Evolutionary conservation across 2,113 vertebrate genomes (phyloP).

Genomic region (Trinectes maculatus): DNA sequence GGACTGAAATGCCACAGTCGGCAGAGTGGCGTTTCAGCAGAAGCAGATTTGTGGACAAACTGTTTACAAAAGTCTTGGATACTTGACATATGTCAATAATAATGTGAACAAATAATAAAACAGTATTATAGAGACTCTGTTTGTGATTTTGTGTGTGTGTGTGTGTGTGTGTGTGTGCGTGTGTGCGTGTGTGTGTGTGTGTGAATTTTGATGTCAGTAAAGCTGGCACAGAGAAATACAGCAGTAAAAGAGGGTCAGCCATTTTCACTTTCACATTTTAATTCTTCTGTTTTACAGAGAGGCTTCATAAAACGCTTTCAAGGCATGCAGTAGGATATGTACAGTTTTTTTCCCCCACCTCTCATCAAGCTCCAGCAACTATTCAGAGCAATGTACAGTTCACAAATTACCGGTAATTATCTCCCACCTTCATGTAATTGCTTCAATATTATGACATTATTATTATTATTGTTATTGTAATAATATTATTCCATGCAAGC

Average conservation of each 20-base stretch:
- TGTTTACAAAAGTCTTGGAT: conserved; percentile 55
- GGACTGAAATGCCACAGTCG: conserved; percentile 41
- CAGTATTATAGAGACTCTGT: conserved; percentile 34
- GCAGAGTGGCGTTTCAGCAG: conserved; percentile 38
- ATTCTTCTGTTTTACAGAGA: conserved; percentile 49
- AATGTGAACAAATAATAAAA: conserved; percentile 67
- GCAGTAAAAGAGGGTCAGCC: background rate
- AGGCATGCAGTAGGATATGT: conserved; percentile 50
- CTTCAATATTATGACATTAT: too few species aligned
- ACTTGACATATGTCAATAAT: conserved; percentile 58
- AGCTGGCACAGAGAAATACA: background rate
- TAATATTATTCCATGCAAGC: background rate
- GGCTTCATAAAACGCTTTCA: conserved; percentile 34
- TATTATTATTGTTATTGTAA: too few species aligned
- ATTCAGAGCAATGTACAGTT: conserved; percentile 7
- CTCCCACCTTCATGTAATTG: background rate
- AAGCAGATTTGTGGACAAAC: conserved; percentile 53
- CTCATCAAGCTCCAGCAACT: background rate
- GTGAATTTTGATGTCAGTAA: background rate
- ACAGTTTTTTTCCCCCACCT: background rate
- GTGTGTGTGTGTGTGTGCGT: background rate
- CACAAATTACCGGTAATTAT: background rate
- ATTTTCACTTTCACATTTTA: conserved; percentile 44
- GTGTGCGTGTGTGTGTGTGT: too few species aligned
- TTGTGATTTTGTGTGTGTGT: background rate